Percentiles rank a stretch among this genome's conserved stretches.
phyloP scores from a whole-genome alignment of 2,797 vertebrate species.

The Xyrichtys novacula region DNA sequence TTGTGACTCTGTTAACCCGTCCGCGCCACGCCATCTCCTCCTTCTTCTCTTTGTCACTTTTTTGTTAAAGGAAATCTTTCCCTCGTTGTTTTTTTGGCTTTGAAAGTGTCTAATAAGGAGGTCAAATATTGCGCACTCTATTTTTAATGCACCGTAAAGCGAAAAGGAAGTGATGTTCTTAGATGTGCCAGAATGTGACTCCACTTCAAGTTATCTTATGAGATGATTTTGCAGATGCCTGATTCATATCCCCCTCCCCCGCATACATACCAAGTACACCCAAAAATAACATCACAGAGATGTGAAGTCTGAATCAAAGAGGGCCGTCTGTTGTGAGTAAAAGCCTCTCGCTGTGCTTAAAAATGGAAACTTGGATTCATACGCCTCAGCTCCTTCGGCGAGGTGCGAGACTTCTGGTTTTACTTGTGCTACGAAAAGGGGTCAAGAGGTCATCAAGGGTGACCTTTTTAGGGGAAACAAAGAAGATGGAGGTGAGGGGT shows the following conservation, averaged over 20 bases:
- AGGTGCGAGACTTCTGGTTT: conserved; percentile 14
- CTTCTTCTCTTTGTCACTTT: no score
- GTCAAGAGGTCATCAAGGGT: not conserved
- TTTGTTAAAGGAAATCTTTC: no score
- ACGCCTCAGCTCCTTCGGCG: not conserved
- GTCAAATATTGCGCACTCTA: not conserved
- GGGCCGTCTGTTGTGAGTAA: conserved; percentile 24
- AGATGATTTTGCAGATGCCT: conserved; percentile 28
- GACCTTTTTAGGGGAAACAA: no score
- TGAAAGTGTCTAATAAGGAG: conserved; percentile 28
- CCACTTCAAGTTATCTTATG: conserved; percentile 19
- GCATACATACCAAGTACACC: conserved; percentile 52
- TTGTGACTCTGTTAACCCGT: conserved; percentile 16
- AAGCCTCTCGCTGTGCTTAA: conserved; percentile 27
- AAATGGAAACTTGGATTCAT: conserved; percentile 29
- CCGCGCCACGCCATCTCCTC: no score
- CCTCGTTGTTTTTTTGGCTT: not conserved
- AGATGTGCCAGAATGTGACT: not conserved
- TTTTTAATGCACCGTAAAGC: not conserved
- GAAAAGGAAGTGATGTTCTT: not conserved
- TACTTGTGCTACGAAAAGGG: conserved; percentile 17
- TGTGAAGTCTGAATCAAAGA: conserved; percentile 44
- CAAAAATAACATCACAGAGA: conserved; percentile 62
- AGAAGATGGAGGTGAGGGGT: no score
- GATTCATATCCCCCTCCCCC: conserved; percentile 41